Evolutionary conservation across 2,888 invertebrate species (phyloP).

Genomic region (Eudasyphora cyanicolor): DNA sequence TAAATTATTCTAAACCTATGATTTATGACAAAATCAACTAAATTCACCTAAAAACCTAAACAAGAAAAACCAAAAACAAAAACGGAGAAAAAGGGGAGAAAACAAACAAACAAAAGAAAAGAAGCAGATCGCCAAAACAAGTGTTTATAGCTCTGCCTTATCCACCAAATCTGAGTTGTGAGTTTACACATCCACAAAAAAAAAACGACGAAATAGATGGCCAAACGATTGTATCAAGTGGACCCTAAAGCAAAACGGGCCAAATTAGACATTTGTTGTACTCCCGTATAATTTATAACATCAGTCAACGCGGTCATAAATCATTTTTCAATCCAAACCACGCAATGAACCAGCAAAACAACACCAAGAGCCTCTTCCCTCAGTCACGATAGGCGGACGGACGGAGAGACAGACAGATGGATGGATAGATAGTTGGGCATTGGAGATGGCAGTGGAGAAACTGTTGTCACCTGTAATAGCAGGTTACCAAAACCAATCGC

Average conservation of each 20-base stretch:
- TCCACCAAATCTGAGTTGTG: conserved; percentile 34
- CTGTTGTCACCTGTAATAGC: conserved; percentile 58
- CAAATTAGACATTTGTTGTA: conserved; percentile 45
- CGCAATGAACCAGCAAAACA: not conserved
- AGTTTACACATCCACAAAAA: conserved; percentile 19
- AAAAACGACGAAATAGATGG: not conserved
- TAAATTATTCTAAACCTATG: conserved; percentile 46
- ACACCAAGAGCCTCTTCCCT: not conserved
- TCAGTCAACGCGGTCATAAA: conserved; percentile 58
- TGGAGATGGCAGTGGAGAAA: conserved; percentile 25
- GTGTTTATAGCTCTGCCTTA: conserved; percentile 30
- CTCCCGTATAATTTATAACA: conserved; percentile 53
- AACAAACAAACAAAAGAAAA: not conserved
- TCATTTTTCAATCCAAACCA: conserved; percentile 40
- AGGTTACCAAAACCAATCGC: conserved; percentile 38
- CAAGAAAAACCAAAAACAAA: conserved; percentile 12
- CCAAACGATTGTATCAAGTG: not conserved
- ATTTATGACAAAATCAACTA: conserved; percentile 44
- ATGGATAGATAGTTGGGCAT: not conserved
- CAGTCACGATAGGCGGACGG: too few relatives aligned
- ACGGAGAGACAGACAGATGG: not conserved
- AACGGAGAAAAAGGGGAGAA: not conserved
- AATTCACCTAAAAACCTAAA: conserved; percentile 23
- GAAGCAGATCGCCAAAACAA: conserved; percentile 50
- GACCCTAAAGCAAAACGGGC: conserved; percentile 6